These are phyloP conservation scores for Orycteropus afer DNA, from an alignment of 2,113 vertebrate genomes.

Conservation along the genomic window DNA sequence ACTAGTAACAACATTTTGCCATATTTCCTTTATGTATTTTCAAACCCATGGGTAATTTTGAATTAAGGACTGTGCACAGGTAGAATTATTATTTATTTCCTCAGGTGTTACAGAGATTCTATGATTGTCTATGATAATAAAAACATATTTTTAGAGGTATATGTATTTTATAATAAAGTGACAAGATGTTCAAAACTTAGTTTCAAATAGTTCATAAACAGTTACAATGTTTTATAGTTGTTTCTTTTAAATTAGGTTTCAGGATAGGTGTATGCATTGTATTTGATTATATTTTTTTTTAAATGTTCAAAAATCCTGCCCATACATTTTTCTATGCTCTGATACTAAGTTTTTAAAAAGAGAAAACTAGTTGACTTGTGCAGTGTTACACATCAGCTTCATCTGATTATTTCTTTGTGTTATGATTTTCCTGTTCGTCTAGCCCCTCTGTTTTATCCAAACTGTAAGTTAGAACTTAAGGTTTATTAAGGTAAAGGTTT, in stretches of 20 bases:
- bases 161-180: conserved; percentile 8
- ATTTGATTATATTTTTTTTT: not conserved
- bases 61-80: not conserved
- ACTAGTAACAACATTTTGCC: not conserved
- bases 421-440: not conserved
- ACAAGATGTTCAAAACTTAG: not conserved
- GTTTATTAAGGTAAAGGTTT: not conserved
- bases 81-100: conserved; percentile 33
- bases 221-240: not conserved
- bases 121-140: not conserved
- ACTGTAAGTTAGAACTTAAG: not conserved
- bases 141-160: not conserved
- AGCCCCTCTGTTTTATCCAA: not conserved
- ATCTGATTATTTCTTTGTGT: not conserved
- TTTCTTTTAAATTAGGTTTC: conserved; percentile 10
- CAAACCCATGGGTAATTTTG: not conserved
- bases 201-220: not conserved
- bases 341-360: not conserved
- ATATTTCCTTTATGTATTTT: not conserved
- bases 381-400: not conserved
- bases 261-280: not conserved
- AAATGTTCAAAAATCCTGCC: not conserved
- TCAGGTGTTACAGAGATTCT: not conserved
- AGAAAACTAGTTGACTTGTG: not conserved
- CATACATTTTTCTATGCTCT: not conserved